Evolutionary conservation across 2,113 vertebrate species (phyloP), one percentile per base, ranked within the genome.

Genomic region (Gymnocephalus cernua): DNA sequence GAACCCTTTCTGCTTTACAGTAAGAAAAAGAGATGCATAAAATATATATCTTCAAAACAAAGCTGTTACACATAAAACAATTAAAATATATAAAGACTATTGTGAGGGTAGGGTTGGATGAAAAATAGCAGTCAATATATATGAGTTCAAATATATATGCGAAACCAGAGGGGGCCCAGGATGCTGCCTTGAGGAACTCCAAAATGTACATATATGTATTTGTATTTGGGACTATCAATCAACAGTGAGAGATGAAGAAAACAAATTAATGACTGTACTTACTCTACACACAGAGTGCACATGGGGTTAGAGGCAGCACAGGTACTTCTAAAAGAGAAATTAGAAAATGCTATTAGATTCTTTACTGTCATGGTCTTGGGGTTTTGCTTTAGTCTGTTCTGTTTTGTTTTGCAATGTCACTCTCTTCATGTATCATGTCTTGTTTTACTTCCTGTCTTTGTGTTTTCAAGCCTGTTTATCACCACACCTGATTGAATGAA

Each of bases 131-230:
- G 5, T 47, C 10, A 57, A 35, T 48, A 38, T 19, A 19, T 8
- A 35, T 15, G 3, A 51, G 14, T 35, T 25, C 10, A 29, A 58
- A 18, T 32, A 4, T 7, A 23, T 47, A 8, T 25, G 25, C 16
- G 11, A 65, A 50, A 35, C 2, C 1, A 3, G 16, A 41, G 10
- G 15, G 65, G 41, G 13, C 32, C 59, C 47, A 70, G 27, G 3
- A 63, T n/a, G 41, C 2, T 54, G 68, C 58, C 53, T 15, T 6
- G 80, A 38, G 78, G 74, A 82, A 71, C 68, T 50, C 78, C 74
- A 50, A 11, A 63, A 70, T 63, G 0, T 38, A 62, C 7, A 45
- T 38, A 18, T 11, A 0, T 29, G 38, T 1, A 10, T 41, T 41
- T 11, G 25, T 7, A 68, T 19, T n/a, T 56, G 6, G 6, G 63